Evolutionary conservation across 1,140 invertebrate genomes (phyloP).

Genomic region (Uloborus diversus): DNA sequence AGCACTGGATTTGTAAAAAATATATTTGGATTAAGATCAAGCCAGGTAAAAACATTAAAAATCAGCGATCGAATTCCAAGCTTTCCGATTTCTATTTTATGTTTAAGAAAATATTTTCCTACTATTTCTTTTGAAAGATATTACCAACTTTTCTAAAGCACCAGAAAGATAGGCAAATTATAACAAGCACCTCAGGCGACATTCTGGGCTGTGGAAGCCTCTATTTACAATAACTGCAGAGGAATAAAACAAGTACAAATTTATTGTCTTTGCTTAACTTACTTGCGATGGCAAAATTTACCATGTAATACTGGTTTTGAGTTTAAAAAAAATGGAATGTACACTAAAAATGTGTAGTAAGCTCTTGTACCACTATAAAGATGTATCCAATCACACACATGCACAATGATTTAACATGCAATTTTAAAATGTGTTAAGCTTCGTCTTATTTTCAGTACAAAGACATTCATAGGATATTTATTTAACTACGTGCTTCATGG

Average conservation of each 20-base stretch:
- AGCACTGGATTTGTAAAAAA: neutral
- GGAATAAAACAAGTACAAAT: constrained; percentile 10
- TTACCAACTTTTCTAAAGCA: constrained; percentile 38
- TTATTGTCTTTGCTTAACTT: constrained; percentile 25
- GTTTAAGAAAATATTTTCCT: neutral
- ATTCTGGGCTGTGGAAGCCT: constrained; percentile 36
- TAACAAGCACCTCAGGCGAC: constrained; percentile 34
- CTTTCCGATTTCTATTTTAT: neutral
- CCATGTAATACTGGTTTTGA: constrained; percentile 48
- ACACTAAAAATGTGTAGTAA: constrained; percentile 57
- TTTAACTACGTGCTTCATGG: constrained; percentile 27
- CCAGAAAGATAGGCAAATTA: constrained; percentile 30
- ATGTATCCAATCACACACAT: constrained; percentile 54
- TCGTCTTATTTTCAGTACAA: constrained; percentile 49
- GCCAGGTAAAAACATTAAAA: constrained; percentile 1
- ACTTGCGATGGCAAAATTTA: constrained; percentile 44
- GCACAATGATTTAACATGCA: constrained; percentile 55
- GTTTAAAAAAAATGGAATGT: constrained; percentile 57
- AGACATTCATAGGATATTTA: constrained; percentile 52
- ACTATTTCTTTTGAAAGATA: neutral
- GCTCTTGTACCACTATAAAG: constrained; percentile 57
- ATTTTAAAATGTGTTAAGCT: constrained; percentile 56
- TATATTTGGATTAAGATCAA: neutral
- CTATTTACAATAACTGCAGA: constrained; percentile 12
- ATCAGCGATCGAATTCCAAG: neutral